Base-by-base conservation (phyloP, 2,888 invertebrate species). In the Merodon equestris region DNA sequence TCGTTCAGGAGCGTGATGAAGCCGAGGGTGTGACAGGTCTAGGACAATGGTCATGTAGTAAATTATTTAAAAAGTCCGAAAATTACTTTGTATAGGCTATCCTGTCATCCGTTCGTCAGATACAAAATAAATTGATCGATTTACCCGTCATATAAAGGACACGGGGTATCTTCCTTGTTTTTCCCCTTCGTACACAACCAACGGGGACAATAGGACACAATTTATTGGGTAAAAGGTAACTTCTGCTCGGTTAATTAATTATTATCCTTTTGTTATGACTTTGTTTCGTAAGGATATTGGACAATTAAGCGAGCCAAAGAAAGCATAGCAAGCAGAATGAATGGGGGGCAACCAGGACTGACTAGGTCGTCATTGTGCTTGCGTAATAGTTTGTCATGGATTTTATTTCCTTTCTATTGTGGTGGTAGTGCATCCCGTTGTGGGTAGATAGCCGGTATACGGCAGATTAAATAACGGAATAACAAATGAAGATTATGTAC, bases 261-360 rank as follows among this genome's bases (percentile, higher is more conserved):
- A 79, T 79, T 70, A 79, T 79, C 79, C 79, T 68, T 77, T 79
- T 79, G 79, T 79, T 74, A 74, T 74, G 79, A 64, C 51, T 74
- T 68, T 70, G 74, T 74, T 74, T 79, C 74, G 66, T 76, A 50
- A 3, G 1, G 58, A 13, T 38, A 58, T 60, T 53, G 50, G 36
- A 64, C 68, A 58, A 74, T 60, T 74, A 70, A 72, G 56, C 64
- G 17, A 54, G 71, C 58, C 53, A 54, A 68, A n/a, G 40, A 40
- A 27, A 4, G 10, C 40, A 3, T 3, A 3, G 10, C 40, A 10
- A 57, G 57, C 36, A 53, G 57, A n/a, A n/a, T n/a, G n/a, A n/a
- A n/a, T n/a, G n/a, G n/a, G n/a, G n/a, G n/a, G n/a, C n/a, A n/a
- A n/a, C n/a, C n/a, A n/a, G n/a, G n/a, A n/a, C n/a, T n/a, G 27